Evolutionary conservation across 2,888 invertebrate genomes (phyloP), one percentile per base, ranked within the genome.

Genomic region (Ochropacha duplaris): DNA sequence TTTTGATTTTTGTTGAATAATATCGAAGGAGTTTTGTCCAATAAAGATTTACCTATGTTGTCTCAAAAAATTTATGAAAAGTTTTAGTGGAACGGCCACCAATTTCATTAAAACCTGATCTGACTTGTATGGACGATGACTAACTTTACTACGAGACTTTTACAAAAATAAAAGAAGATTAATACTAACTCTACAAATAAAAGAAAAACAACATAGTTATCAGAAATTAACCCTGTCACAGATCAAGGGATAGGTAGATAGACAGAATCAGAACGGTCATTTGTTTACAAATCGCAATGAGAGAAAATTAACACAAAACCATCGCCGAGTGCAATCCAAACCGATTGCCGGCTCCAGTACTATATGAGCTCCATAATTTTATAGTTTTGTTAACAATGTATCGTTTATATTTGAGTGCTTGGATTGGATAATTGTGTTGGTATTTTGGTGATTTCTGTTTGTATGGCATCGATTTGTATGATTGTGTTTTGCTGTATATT

Each of bases 201-300:
- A n/a, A n/a, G n/a, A n/a, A n/a, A n/a, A n/a, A n/a, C n/a, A n/a
- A n/a, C n/a, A n/a, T n/a, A n/a, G n/a, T n/a, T n/a, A n/a, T n/a
- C n/a, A n/a, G n/a, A n/a, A n/a, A n/a, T n/a, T n/a, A n/a, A n/a
- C n/a, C n/a, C n/a, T n/a, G n/a, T n/a, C n/a, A n/a, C n/a, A n/a
- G n/a, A n/a, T n/a, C 62, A 66, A 58, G 56, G 16, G 44, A 44
- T 44, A 28, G 28, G 26, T 14, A n/a, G n/a, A n/a, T n/a, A n/a
- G n/a, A 31, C 44, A n/a, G 5, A 26, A 49, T 24, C 26, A 2
- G 26, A 12, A 11, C 28, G 22, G 14, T 16, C 14, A 26, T 36
- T 39, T 55, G 55, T n/a, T 22, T 1, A 12, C 12, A 31, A 31
- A 31, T 31, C 3, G 9, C 49, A 54, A 44, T 19, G 44, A 44